Conservation (phyloP, 2,888 invertebrate genomes). For the Gandaritis pyraliata region DNA sequence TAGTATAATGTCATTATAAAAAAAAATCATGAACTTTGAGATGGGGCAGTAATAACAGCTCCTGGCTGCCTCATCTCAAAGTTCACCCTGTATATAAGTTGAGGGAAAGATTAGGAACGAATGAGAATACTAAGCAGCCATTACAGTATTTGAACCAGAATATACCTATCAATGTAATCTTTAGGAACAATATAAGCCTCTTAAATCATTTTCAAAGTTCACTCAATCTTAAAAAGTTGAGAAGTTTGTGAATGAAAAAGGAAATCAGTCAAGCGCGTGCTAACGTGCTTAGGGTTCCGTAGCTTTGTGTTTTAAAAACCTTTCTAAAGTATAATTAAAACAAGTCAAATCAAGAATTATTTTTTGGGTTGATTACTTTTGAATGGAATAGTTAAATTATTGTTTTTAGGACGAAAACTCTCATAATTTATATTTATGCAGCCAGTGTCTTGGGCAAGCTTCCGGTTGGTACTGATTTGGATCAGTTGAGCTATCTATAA, state of each 20-base stretch:
- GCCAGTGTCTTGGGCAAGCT: too few relatives aligned
- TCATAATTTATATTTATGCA: too few relatives aligned
- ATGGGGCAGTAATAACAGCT: too few relatives aligned
- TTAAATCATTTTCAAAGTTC: constrained; percentile 39
- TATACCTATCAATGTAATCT: constrained; percentile 42
- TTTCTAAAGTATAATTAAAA: background rate
- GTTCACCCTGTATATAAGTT: too few relatives aligned
- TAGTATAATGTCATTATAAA: too few relatives aligned
- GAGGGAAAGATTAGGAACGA: background rate
- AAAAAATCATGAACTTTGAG: too few relatives aligned
- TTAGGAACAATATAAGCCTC: constrained; percentile 38
- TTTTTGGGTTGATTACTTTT: too few relatives aligned
- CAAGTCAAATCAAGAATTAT: too few relatives aligned
- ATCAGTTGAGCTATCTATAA: too few relatives aligned
- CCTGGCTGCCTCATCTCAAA: too few relatives aligned
- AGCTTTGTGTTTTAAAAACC: background rate
- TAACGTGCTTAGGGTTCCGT: background rate
- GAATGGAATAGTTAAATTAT: background rate
- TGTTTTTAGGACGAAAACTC: background rate
- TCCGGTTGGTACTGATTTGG: too few relatives aligned
- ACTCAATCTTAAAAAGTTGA: constrained; percentile 36
- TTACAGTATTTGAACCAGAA: constrained; percentile 22
- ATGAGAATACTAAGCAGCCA: constrained; percentile 6
- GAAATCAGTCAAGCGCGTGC: constrained; percentile 12
- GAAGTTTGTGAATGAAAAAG: constrained; percentile 40